A percentile compares a stretch with the other conserved stretches of the same genome.
These are phyloP conservation scores for Sesamia nonagrioides DNA, from an alignment of 1,140 invertebrate genomes.

Conservation along the genomic window DNA sequence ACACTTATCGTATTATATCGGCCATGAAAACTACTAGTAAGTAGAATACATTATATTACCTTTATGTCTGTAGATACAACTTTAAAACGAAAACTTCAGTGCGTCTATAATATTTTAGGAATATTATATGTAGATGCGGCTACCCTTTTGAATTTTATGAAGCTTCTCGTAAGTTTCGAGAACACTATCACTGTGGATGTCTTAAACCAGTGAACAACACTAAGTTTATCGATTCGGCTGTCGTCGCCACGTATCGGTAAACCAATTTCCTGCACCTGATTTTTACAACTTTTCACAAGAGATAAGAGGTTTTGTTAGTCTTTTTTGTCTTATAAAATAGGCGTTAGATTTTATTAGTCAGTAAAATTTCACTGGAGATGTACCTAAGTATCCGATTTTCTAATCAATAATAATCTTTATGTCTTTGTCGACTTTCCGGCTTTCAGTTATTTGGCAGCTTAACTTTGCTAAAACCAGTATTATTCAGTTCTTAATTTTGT, in stretches of 20 bases:
- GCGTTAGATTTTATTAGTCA: background rate
- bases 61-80: too few species aligned
- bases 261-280: conserved; percentile 40
- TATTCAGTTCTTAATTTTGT: too few species aligned
- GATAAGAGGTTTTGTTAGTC: conserved; percentile 6
- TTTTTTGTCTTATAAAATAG: background rate
- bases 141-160: conserved; percentile 25
- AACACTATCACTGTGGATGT: background rate
- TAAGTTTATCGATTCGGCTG: conserved; percentile 33
- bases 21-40: background rate
- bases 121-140: background rate
- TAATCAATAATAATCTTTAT: too few species aligned
- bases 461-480: too few species aligned
- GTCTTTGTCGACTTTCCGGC: too few species aligned
- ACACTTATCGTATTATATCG: too few species aligned
- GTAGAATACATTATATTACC: too few species aligned
- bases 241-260: conserved; percentile 20
- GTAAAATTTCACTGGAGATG: background rate
- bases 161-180: background rate
- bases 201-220: conserved; percentile 31
- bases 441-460: too few species aligned
- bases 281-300: conserved; percentile 32
- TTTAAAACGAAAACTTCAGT: background rate
- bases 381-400: background rate
- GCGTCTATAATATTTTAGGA: background rate